Base-by-base conservation (phyloP, 2,888 invertebrate species). In the Zygothrica quintamaculata region DNA sequence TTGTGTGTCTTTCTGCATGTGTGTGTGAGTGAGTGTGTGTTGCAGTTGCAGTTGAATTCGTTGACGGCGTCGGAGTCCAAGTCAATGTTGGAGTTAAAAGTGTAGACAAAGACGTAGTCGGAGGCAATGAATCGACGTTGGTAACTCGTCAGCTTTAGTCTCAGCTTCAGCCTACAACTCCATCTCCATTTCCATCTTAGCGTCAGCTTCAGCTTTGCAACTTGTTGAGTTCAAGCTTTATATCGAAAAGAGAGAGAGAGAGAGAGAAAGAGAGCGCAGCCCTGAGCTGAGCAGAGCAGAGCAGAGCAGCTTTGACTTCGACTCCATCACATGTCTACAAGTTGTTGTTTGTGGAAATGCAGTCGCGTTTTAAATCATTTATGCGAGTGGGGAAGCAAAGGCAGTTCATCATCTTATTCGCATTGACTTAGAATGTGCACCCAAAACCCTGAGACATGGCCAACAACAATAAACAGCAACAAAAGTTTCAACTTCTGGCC, bases 381-480 rank as follows among this genome's bases (percentile, higher is more conserved):
- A 78, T 77, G 82, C 73, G 77, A 77, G 75, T 68, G 61, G 59
- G 33, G 70, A 55, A 65, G 66, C 40, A 15, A 59, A 59, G 77
- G 71, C 84, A 80, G 87, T 86, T 81, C 87, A 86, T 86, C 82
- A 86, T 77, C 82, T 22, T 22, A 82, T 82, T 86, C 75, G 75
- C 79, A 79, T 77, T 86, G 87, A 77, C 82, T 86, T 84, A 84
- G 82, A 86, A 81, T 81, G 80, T 85, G 73, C 80, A 81, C 80
- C 84, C 69, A 72, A 53, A 52, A 59, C 43, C 69, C 39, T 29
- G 56, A 46, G 59, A 52, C 36, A 43, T 53, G 69, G 51, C 68
- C 50, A 34, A 29, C 37, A 33, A 8, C 15, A 43, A 31, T 31
- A 18, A 26, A 26, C 4, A 26, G 8, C 8, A 26, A 26, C 4